Evolutionary conservation across 2,113 vertebrate genomes (phyloP).

Genomic region (Erythrocercus mccallii): DNA sequence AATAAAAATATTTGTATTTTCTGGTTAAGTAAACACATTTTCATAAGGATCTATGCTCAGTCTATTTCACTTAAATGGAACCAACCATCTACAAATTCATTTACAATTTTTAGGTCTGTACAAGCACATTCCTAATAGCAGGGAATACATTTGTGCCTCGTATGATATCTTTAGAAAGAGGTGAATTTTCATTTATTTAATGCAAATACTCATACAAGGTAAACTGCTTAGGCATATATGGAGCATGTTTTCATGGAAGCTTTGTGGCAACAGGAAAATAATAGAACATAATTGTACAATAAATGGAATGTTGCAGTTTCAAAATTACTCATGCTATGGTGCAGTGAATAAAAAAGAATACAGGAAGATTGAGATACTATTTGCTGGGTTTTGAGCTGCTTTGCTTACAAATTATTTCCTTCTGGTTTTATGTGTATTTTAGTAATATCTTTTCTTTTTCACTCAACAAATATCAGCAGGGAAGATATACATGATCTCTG

Average conservation of each 20-base stretch:
- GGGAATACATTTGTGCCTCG: conserved; percentile 70
- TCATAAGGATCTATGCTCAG: conserved; percentile 64
- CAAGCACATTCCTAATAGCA: conserved; percentile 70
- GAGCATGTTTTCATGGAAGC: conserved; percentile 67
- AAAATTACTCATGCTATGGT: conserved; percentile 59
- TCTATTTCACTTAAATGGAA: conserved; percentile 75
- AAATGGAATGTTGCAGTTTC: conserved; percentile 68
- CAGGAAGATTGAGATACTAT: conserved; percentile 44
- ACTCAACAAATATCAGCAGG: conserved; percentile 25
- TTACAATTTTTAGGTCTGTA: conserved; percentile 74
- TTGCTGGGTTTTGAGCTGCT: conserved; percentile 45
- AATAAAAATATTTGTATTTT: conserved; percentile 71
- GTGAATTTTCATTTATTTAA: conserved; percentile 79
- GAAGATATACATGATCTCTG: background rate
- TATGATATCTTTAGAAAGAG: conserved; percentile 68
- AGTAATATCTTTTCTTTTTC: conserved; percentile 53
- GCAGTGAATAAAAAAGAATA: conserved; percentile 50
- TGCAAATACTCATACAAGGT: conserved; percentile 75
- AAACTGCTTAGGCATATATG: conserved; percentile 71
- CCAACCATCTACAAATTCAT: conserved; percentile 78
- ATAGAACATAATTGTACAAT: conserved; percentile 76
- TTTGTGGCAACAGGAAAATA: conserved; percentile 73
- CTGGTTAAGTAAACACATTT: conserved; percentile 74
- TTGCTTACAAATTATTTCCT: conserved; percentile 63
- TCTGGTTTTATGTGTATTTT: conserved; percentile 49